A percentile compares a stretch with the other conserved stretches of the same genome.
Conservation (phyloP, 2,888 invertebrate species). For the Keiferia lycopersicella region DNA sequence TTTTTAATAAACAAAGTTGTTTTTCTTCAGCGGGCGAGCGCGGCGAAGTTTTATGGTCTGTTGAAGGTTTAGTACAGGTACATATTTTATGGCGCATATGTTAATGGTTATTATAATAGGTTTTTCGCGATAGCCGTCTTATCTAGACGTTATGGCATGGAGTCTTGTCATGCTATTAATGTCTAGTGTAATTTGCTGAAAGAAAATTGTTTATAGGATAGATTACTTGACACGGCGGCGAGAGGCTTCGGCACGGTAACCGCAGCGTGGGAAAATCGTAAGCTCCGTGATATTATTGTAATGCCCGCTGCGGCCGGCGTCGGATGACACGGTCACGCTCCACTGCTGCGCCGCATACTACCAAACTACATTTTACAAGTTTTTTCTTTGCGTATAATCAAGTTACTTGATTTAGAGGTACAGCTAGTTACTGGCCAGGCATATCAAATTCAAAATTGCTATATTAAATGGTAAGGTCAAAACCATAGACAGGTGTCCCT, state of each 20-base stretch:
- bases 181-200: slow-evolving; percentile 19
- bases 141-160: slow-evolving; percentile 11
- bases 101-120: slow-evolving; percentile 21
- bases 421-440: slow-evolving; percentile 1
- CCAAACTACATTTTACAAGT: slow-evolving; percentile 25
- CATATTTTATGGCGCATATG: slow-evolving; percentile 22
- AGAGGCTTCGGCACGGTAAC: slow-evolving; percentile 30
- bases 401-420: slow-evolving; percentile 12
- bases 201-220: slow-evolving; percentile 24
- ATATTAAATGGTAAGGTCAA: slow-evolving; percentile 6
- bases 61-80: slow-evolving; percentile 25
- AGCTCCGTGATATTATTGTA: slow-evolving; percentile 54
- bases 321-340: slow-evolving; percentile 64
- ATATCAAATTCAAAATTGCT: slow-evolving; percentile 28
- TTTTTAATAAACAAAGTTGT: slow-evolving; percentile 42
- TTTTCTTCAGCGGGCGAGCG: slow-evolving; percentile 27
- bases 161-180: slow-evolving; percentile 21
- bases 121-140: slow-evolving; percentile 20
- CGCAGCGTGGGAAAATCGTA: slow-evolving; percentile 62
- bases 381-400: slow-evolving; percentile 20
- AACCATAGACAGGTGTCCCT: not conserved
- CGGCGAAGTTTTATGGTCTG: slow-evolving; percentile 24
- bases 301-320: slow-evolving; percentile 53
- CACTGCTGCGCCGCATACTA: slow-evolving; percentile 36
- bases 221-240: slow-evolving; percentile 22